Percentiles rank a stretch among this genome's conserved stretches.
Evolutionary conservation across 1,140 invertebrate genomes (phyloP).

Genomic region (Batillaria attramentaria): DNA sequence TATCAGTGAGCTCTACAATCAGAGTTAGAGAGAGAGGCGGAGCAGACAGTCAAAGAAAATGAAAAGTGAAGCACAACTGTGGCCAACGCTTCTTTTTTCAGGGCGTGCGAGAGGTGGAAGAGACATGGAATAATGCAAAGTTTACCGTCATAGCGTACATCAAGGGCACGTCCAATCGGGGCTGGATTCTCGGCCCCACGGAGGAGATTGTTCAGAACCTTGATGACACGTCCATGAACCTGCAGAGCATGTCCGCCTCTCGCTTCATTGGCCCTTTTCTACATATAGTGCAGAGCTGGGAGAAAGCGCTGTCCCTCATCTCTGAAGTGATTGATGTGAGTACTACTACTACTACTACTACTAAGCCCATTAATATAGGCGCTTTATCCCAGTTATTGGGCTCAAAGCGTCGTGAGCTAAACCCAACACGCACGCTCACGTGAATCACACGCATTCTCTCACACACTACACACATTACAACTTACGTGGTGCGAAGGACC

Average conservation of each 20-base stretch:
- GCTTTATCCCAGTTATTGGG: too few relatives aligned
- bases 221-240: conserved; percentile 88
- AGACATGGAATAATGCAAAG: conserved; percentile 78
- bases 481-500: too few relatives aligned
- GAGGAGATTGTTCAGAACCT: conserved; percentile 84
- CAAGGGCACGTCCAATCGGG: conserved; percentile 74
- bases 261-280: conserved; percentile 90
- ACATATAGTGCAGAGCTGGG: conserved; percentile 83
- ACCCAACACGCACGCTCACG: too few relatives aligned
- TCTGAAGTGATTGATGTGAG: conserved; percentile 83
- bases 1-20: too few relatives aligned
- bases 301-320: conserved; percentile 82
- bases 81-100: too few relatives aligned
- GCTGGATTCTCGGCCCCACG: conserved; percentile 82
- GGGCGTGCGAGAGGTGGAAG: conserved; percentile 81
- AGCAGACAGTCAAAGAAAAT: too few relatives aligned
- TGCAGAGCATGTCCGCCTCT: conserved; percentile 90
- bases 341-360: neutral
- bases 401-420: too few relatives aligned
- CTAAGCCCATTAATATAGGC: too few relatives aligned
- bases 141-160: conserved; percentile 77
- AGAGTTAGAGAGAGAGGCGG: too few relatives aligned
- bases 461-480: neutral
- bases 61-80: too few relatives aligned
- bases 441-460: too few relatives aligned